Percentiles rank a stretch among this genome's conserved stretches.
Conservation (phyloP, 1,140 invertebrate species). For the Cydia strobilella region DNA sequence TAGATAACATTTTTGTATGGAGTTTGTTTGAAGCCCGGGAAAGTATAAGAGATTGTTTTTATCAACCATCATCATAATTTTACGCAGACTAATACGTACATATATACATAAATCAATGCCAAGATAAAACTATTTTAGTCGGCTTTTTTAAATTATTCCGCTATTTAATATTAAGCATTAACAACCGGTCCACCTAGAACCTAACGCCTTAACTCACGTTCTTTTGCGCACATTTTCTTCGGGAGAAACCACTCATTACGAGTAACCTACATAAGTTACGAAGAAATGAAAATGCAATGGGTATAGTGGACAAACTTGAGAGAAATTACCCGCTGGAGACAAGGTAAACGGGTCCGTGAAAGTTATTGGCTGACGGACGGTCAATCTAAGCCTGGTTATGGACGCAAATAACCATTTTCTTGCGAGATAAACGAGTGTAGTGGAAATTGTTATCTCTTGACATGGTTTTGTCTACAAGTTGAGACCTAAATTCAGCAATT, state of each 20-base stretch:
- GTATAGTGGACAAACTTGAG: constrained; percentile 21
- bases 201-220: constrained; percentile 1
- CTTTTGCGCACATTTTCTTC: constrained; percentile 21
- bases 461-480: background rate
- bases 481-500: background rate
- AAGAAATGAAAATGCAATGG: constrained; percentile 33
- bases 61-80: too few species aligned
- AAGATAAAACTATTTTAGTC: too few species aligned
- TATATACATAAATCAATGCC: too few species aligned
- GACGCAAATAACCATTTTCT: constrained; percentile 30
- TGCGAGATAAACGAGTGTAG: constrained; percentile 11
- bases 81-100: too few species aligned
- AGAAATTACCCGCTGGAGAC: constrained; percentile 27
- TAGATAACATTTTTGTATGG: too few species aligned
- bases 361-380: constrained; percentile 31
- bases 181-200: background rate
- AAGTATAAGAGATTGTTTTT: too few species aligned
- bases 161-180: background rate
- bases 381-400: constrained; percentile 29
- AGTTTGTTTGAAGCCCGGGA: too few species aligned
- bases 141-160: background rate
- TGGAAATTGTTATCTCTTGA: constrained; percentile 4
- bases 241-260: constrained; percentile 32
- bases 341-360: constrained; percentile 18
- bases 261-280: constrained; percentile 28